Percentiles rank a stretch among this genome's conserved stretches.
Conservation (phyloP, 2,888 invertebrate species). For the Tachina lurida region DNA sequence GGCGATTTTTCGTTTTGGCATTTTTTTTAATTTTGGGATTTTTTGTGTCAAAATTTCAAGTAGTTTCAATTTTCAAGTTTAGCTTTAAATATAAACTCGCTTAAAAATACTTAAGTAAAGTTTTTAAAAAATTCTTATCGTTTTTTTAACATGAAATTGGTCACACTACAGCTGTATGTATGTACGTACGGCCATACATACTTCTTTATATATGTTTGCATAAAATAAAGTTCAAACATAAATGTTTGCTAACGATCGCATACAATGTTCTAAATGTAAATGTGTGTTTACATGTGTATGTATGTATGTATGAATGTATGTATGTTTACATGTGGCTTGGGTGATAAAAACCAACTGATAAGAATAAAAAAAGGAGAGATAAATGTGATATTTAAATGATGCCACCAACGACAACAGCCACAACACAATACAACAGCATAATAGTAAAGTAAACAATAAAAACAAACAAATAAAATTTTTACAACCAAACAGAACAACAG, state of each 20-base stretch:
- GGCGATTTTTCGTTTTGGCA: no score
- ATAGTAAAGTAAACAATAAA: slow-evolving; percentile 45
- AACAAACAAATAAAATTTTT: slow-evolving; percentile 50
- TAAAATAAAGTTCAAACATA: slow-evolving; percentile 27
- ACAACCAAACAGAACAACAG: slow-evolving; percentile 38
- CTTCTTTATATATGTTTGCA: not conserved
- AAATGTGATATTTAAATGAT: slow-evolving; percentile 43
- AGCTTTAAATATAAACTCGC: no score
- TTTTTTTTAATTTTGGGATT: no score
- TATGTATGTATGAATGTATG: no score
- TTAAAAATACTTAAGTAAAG: not conserved
- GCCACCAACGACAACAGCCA: slow-evolving; percentile 43
- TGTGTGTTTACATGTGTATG: not conserved
- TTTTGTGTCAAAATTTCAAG: no score
- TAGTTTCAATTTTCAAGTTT: no score
- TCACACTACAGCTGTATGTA: not conserved
- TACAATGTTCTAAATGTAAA: slow-evolving; percentile 30
- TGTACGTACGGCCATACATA: no score
- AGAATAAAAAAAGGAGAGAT: slow-evolving; percentile 47
- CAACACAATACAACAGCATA: slow-evolving; percentile 28
- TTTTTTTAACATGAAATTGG: not conserved
- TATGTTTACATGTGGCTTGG: slow-evolving; percentile 23
- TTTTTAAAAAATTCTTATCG: not conserved
- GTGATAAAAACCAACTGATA: slow-evolving; percentile 57
- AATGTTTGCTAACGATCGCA: slow-evolving; percentile 23